Percentiles rank a stretch among this genome's conserved stretches.
Evolutionary conservation across 2,113 vertebrate genomes (phyloP).

Genomic region (Melanotaenia duboulayi): DNA sequence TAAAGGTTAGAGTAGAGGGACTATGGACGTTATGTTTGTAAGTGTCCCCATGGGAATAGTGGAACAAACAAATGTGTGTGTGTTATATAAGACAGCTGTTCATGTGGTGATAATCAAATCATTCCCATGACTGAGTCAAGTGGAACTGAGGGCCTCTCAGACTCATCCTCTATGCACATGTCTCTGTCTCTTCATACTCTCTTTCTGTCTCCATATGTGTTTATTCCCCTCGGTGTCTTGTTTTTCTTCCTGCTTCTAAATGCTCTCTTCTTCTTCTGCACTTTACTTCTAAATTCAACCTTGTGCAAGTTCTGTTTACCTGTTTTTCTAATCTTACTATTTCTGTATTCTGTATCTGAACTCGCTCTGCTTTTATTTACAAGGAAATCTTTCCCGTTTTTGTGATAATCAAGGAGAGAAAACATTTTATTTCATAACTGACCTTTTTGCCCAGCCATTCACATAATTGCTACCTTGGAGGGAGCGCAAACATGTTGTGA

Average conservation of each 20-base stretch:
- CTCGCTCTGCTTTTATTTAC: not conserved
- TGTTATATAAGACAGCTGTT: conserved; percentile 79
- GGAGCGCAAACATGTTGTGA: too few relatives aligned
- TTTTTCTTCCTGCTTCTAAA: conserved; percentile 34
- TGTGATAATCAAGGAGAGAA: not conserved
- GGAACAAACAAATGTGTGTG: conserved; percentile 32
- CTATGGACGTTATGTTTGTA: not conserved
- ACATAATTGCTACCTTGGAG: not conserved
- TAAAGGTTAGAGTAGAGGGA: not conserved
- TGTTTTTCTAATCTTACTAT: conserved; percentile 2
- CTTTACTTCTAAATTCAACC: conserved; percentile 33
- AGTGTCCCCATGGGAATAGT: conserved; percentile 21
- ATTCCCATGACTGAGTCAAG: conserved; percentile 78
- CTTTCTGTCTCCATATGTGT: conserved; percentile 34
- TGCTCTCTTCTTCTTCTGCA: conserved; percentile 33
- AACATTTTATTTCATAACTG: not conserved
- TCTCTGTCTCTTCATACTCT: conserved; percentile 24
- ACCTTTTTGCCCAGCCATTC: not conserved
- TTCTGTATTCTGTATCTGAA: conserved; percentile 3
- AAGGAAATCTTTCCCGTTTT: not conserved
- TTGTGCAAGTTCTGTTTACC: conserved; percentile 3
- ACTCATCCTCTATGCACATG: conserved; percentile 59
- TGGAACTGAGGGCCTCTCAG: conserved; percentile 66
- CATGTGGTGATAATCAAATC: conserved; percentile 81
- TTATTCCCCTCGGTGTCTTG: conserved; percentile 33